A percentile compares a stretch with the other conserved stretches of the same genome.
Conservation (phyloP, 2,888 invertebrate genomes). For the Brachynemurus nebulosus region DNA sequence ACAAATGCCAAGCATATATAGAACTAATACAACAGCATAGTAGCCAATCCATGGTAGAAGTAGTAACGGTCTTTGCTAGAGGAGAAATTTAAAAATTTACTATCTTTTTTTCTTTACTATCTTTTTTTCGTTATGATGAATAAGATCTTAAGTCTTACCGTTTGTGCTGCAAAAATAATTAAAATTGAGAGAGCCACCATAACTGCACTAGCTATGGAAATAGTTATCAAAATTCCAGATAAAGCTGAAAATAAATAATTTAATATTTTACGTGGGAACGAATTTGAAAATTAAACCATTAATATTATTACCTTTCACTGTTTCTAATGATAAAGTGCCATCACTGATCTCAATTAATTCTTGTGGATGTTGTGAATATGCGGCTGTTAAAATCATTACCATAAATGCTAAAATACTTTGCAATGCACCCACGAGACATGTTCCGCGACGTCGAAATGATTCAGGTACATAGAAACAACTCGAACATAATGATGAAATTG, state of each 20-base stretch:
- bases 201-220: conserved; percentile 25
- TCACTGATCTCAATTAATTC: conserved; percentile 28
- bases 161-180: conserved; percentile 29
- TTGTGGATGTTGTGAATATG: conserved; percentile 29
- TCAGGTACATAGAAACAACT: conserved; percentile 22
- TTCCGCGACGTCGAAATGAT: conserved; percentile 24
- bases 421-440: conserved; percentile 28
- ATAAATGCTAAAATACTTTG: conserved; percentile 29
- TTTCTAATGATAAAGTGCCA: conserved; percentile 17
- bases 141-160: too few relatives aligned
- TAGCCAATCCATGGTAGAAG: conserved; percentile 27
- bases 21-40: conserved; percentile 24
- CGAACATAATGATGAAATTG: conserved; percentile 6
- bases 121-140: too few relatives aligned
- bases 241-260: conserved; percentile 24
- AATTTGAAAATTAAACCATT: neutral
- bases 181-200: conserved; percentile 28
- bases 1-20: conserved; percentile 25
- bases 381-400: conserved; percentile 26
- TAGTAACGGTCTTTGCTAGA: conserved; percentile 28
- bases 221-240: conserved; percentile 24
- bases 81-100: conserved; percentile 13
- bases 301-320: conserved; percentile 21
- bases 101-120: neutral
- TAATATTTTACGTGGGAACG: neutral